Conservation (phyloP, 2,888 invertebrate genomes). For the Spatulosminthurus flaviceps region DNA sequence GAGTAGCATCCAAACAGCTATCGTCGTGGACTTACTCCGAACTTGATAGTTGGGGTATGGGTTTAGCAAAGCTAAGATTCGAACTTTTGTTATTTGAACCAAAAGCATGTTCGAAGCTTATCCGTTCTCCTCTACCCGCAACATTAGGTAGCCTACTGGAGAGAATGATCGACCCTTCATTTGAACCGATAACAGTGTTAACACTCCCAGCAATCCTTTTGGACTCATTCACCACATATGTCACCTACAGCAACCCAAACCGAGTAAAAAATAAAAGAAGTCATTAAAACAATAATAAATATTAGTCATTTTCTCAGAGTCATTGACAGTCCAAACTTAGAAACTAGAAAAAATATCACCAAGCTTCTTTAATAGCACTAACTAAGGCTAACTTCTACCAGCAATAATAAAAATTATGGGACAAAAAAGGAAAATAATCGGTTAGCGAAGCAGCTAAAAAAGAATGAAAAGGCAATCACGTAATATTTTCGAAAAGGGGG, state of each 20-base stretch:
- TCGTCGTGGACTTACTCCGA: conserved; percentile 59
- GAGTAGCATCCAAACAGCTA: neutral
- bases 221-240: conserved; percentile 85
- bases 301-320: neutral
- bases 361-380: no score
- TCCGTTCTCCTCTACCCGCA: conserved; percentile 84
- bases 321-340: no score
- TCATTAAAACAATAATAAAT: neutral
- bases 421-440: no score
- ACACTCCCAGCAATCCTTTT: conserved; percentile 84
- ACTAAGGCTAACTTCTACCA: no score
- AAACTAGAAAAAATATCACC: no score
- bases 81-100: conserved; percentile 85
- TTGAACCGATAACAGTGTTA: conserved; percentile 88
- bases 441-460: no score
- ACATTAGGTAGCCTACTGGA: conserved; percentile 83
- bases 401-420: no score
- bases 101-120: conserved; percentile 84
- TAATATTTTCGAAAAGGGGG: no score
- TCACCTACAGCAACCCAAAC: conserved; percentile 71
- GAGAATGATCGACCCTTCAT: conserved; percentile 85
- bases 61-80: conserved; percentile 82
- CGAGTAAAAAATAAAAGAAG: neutral
- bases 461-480: no score
- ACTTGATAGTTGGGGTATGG: conserved; percentile 74